Base-by-base conservation (phyloP, 2,113 vertebrate species). In the Sander lucioperca region DNA sequence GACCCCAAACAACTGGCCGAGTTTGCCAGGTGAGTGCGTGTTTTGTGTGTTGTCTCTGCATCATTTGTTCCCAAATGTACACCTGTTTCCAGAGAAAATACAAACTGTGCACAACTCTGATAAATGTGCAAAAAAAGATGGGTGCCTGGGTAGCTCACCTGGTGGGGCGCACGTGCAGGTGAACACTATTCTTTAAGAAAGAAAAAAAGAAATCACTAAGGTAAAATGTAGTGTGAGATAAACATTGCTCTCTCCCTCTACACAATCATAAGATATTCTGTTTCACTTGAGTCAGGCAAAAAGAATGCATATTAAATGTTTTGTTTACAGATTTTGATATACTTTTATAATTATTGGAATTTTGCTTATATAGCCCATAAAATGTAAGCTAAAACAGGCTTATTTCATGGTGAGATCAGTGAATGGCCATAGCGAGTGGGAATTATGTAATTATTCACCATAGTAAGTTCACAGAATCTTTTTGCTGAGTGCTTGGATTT, bases 1-100 rank as follows among this genome's bases (percentile, higher is more conserved):
- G 98, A 99, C 83, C 98, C 98, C 78, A 99, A 99, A 90, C 98
- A 99, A 83, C 95, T 99, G 95, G 98, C 98, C 45, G 98, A 99
- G 89, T 99, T 99, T 94, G 98, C 98, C 88, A 99, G 98, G 98
- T 99, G 93, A 95, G 96, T 92, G 62, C 16, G 97, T 98, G 91
- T 95, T 95, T 95, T 91, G 56, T 16, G 18, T 23, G 8, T 45
- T 2, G 25, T 39, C 25, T 59, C 13, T 30, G 61, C 1, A 0
- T 56, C 79, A 19, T 14, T 23, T 19, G 8, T 27, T 58, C 51
- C 30, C 30, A 45, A 6, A 64, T 23, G 68, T 36, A 51, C 25
- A 63, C 16, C 23, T 67, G 58, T 62, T 70, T 56, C 8, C 50
- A 15, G 12, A 45, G 6, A 21, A 21, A 19, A 21, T 5, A 45